A percentile compares a stretch with the other conserved stretches of the same genome.
phyloP scores from a whole-genome alignment of 1,140 invertebrate species.

The Musca domestica region DNA sequence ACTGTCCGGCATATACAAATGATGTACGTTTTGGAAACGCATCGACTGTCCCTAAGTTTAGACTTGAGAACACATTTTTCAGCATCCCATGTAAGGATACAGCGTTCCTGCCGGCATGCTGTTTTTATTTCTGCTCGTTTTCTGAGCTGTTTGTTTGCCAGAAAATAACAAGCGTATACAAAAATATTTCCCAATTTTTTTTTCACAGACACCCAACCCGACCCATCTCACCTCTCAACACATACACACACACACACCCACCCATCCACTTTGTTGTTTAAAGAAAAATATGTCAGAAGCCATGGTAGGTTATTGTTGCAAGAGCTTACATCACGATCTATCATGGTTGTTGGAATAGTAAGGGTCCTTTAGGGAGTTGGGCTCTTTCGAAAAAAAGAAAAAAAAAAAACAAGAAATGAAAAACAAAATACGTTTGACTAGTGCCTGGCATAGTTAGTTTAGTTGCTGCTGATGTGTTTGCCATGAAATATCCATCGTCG shows the following conservation, averaged over 20 bases:
- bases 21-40: slow-evolving; percentile 11
- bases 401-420: too few species aligned
- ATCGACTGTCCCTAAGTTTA: background rate
- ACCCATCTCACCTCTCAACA: background rate
- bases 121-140: background rate
- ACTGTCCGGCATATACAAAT: slow-evolving; percentile 13
- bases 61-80: too few species aligned
- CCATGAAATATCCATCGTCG: slow-evolving; percentile 7
- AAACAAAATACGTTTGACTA: too few species aligned
- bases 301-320: slow-evolving; percentile 14
- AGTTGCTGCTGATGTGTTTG: slow-evolving; percentile 18
- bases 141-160: background rate
- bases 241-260: too few species aligned
- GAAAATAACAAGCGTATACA: slow-evolving; percentile 19
- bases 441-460: slow-evolving; percentile 7
- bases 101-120: slow-evolving; percentile 5
- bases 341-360: slow-evolving; percentile 6
- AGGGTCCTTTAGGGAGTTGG: too few species aligned
- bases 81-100: background rate
- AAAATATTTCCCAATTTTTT: slow-evolving; percentile 11
- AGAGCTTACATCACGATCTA: slow-evolving; percentile 9
- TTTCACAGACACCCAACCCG: background rate
- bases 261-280: too few species aligned
- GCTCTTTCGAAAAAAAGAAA: too few species aligned
- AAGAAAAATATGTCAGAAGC: slow-evolving; percentile 16